Conservation (phyloP, 1,140 invertebrate species). For the Drosophila trapezifrons region DNA sequence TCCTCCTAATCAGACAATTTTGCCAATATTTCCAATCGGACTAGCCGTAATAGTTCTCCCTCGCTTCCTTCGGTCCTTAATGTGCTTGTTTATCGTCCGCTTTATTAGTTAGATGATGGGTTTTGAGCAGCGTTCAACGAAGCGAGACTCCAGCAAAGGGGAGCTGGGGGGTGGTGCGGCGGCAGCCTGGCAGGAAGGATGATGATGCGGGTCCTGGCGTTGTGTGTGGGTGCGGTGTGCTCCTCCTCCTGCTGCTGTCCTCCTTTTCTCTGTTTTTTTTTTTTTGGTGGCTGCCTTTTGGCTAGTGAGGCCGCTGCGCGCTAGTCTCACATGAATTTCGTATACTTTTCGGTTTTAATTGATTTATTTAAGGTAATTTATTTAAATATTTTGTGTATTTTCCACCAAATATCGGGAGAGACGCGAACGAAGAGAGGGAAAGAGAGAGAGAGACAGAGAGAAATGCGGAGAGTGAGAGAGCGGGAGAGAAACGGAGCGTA, state of each 20-base stretch:
- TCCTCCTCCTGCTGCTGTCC: conserved; percentile 26
- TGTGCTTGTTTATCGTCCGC: conserved; percentile 34
- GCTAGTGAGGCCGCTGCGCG: conserved; percentile 54
- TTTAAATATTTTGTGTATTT: conserved; percentile 31
- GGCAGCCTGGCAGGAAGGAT: conserved; percentile 41
- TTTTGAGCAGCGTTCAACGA: conserved; percentile 47
- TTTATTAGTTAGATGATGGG: conserved; percentile 45
- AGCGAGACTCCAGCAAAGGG: conserved; percentile 35
- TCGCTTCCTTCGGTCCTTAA: conserved; percentile 27
- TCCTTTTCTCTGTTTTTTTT: conserved; percentile 4
- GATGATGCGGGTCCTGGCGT: conserved; percentile 42
- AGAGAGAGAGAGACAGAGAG: conserved; percentile 8
- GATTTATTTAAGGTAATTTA: background rate
- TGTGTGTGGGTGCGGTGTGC: conserved; percentile 33
- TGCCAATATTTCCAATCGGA: conserved; percentile 41
- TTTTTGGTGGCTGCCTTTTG: conserved; percentile 26
- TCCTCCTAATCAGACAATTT: conserved; percentile 65
- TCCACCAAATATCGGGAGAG: conserved; percentile 1
- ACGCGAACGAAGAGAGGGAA: conserved; percentile 12
- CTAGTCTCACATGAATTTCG: conserved; percentile 61
- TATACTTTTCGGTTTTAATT: conserved; percentile 32
- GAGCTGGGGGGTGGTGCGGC: conserved; percentile 32
- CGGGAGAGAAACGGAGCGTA: conserved; percentile 55
- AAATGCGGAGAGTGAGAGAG: conserved; percentile 19
- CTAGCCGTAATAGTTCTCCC: conserved; percentile 14